Percentiles rank a stretch among this genome's conserved stretches.
Conservation (phyloP, 2,797 vertebrate species). For the Enteromius unitaeniatus region DNA sequence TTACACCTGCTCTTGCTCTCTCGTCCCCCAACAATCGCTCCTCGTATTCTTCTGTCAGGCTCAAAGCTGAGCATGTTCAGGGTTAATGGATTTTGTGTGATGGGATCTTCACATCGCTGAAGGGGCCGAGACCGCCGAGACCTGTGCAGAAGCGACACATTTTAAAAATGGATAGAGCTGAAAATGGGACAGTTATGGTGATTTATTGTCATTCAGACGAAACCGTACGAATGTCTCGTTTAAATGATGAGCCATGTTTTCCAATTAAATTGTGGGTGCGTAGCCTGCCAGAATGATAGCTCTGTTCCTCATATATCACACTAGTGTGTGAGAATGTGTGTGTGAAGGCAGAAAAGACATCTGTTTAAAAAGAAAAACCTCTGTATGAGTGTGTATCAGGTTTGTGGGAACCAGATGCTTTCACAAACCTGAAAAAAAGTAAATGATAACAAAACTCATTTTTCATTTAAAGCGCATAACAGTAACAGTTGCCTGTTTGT, state of each 20-base stretch:
- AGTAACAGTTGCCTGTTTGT: background rate
- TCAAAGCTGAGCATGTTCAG: conserved; percentile 66
- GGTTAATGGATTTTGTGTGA: conserved; percentile 74
- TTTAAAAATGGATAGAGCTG: conserved; percentile 81
- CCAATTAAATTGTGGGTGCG: conserved; percentile 73
- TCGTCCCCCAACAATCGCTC: conserved; percentile 58
- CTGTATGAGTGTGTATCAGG: background rate
- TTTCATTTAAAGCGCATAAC: background rate
- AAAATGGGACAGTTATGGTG: conserved; percentile 80
- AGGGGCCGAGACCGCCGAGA: conserved; percentile 48
- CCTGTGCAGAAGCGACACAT: conserved; percentile 43
- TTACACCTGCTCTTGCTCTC: conserved; percentile 48
- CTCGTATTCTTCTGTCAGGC: conserved; percentile 67
- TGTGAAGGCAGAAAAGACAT: conserved; percentile 22
- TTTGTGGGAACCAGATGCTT: conserved; percentile 8
- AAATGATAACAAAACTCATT: background rate
- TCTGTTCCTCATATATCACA: conserved; percentile 71
- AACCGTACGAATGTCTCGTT: conserved; percentile 68
- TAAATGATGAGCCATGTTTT: conserved; percentile 74
- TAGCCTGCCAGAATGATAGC: conserved; percentile 56
- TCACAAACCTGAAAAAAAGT: conserved; percentile 2
- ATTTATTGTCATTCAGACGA: conserved; percentile 68
- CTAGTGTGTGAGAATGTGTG: background rate
- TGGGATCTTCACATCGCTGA: conserved; percentile 60
- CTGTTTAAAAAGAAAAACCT: conserved; percentile 26